Evolutionary conservation across 2,113 vertebrate genomes (phyloP).

Genomic region (Xenus cinereus): DNA sequence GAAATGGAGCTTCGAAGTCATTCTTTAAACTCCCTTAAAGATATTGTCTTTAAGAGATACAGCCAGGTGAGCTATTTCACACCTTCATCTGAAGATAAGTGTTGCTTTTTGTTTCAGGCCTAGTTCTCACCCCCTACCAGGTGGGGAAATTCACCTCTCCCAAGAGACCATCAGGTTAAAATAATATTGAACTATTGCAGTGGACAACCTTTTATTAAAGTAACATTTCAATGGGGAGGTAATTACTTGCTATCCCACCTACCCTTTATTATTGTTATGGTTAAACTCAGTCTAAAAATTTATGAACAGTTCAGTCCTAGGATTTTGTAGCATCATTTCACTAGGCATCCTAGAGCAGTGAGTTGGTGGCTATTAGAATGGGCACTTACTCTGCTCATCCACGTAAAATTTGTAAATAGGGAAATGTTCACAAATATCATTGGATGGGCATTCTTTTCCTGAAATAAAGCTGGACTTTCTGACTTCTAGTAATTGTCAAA

Average conservation of each 20-base stretch:
- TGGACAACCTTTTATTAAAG: constrained; percentile 5
- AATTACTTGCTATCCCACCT: not conserved
- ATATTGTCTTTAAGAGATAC: constrained; percentile 85
- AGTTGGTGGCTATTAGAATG: not conserved
- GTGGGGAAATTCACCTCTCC: not conserved
- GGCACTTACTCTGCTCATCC: not conserved
- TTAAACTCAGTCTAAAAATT: not conserved
- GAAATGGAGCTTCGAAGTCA: constrained; percentile 87
- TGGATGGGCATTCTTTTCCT: not conserved
- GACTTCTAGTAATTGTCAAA: not conserved
- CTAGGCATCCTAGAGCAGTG: not conserved
- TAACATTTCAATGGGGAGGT: not conserved
- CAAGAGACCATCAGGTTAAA: constrained; percentile 8
- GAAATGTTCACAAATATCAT: not conserved
- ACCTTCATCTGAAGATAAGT: not conserved
- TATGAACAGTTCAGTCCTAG: not conserved
- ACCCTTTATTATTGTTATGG: not conserved
- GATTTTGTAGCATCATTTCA: not conserved
- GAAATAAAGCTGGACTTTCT: not conserved
- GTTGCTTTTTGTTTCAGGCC: constrained; percentile 28
- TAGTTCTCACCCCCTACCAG: constrained; percentile 14
- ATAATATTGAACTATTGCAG: constrained; percentile 3
- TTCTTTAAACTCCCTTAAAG: constrained; percentile 84
- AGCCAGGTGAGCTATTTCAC: constrained; percentile 74
- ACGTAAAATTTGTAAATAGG: not conserved